These are phyloP conservation scores for Percopsis transmontana DNA, from an alignment of 2,113 vertebrate genomes.

Conservation along the genomic window DNA sequence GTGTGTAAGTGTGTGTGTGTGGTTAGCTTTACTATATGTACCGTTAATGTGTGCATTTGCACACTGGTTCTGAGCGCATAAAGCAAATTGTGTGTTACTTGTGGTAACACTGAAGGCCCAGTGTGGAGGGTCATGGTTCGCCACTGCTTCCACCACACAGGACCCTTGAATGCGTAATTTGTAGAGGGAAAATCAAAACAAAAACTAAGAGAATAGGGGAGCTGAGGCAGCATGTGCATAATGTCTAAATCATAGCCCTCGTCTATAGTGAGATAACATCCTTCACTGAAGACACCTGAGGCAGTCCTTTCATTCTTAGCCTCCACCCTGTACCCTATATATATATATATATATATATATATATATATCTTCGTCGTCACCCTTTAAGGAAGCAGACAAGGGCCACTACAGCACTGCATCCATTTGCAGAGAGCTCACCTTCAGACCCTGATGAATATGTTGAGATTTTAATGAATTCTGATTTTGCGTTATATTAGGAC, in stretches of 20 bases:
- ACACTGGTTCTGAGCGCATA: no score
- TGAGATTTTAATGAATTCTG: slow-evolving; percentile 76
- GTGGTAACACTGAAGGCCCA: no score
- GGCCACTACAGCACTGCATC: slow-evolving; percentile 50
- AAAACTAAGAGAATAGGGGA: no score
- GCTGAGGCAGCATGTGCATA: not conserved
- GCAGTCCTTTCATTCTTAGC: not conserved
- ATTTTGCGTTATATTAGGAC: slow-evolving; percentile 71
- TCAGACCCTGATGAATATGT: slow-evolving; percentile 72
- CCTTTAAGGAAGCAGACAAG: slow-evolving; percentile 47
- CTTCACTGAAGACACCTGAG: slow-evolving; percentile 1
- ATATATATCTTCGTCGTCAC: slow-evolving; percentile 47
- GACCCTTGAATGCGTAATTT: not conserved
- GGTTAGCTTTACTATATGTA: no score
- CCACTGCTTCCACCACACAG: no score
- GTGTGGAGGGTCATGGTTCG: no score
- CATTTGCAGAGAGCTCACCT: slow-evolving; percentile 62
- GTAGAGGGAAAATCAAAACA: not conserved
- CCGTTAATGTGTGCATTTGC: no score
- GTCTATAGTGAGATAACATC: not conserved
- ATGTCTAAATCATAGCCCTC: not conserved
- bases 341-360: slow-evolving; percentile 13
- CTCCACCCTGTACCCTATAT: slow-evolving; percentile 20
- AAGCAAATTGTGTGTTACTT: no score
- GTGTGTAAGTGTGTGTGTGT: no score